These are phyloP conservation scores for Conus canariensis DNA, from an alignment of 2,888 invertebrate species.

Conservation along the genomic window DNA sequence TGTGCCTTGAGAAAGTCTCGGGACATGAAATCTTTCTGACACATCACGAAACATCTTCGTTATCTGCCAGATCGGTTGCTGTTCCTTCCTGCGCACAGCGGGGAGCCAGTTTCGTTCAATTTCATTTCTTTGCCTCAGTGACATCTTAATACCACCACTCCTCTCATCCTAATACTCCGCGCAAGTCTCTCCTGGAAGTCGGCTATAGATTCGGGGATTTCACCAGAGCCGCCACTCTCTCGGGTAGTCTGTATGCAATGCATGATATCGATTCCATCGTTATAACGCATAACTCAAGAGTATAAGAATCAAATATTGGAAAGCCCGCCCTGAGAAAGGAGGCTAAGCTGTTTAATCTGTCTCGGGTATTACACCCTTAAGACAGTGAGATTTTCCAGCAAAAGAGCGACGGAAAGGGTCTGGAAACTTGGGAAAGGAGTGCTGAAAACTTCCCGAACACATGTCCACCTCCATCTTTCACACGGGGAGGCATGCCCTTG, in stretches of 20 bases:
- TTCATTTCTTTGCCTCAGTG: too few relatives aligned
- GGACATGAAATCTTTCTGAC: too few relatives aligned
- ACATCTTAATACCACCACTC: neutral
- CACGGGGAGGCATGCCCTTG: too few relatives aligned
- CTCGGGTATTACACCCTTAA: neutral
- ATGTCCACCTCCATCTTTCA: too few relatives aligned
- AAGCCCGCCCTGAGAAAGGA: neutral
- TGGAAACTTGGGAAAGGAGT: neutral
- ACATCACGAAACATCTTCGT: too few relatives aligned
- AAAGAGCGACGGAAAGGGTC: neutral
- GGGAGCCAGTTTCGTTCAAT: too few relatives aligned
- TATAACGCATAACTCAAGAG: neutral
- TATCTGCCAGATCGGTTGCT: too few relatives aligned
- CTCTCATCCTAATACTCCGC: too few relatives aligned
- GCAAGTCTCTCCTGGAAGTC: neutral
- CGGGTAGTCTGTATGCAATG: neutral
- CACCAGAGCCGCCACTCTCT: neutral
- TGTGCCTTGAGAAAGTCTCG: too few relatives aligned
- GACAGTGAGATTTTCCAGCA: neutral
- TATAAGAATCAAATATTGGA: neutral
- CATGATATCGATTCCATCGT: constrained; percentile 10
- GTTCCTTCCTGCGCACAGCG: too few relatives aligned
- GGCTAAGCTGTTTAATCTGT: neutral
- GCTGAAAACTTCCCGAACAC: too few relatives aligned
- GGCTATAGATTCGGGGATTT: neutral